Conservation (phyloP, 2,113 vertebrate species). For the Platycercus adscitus region DNA sequence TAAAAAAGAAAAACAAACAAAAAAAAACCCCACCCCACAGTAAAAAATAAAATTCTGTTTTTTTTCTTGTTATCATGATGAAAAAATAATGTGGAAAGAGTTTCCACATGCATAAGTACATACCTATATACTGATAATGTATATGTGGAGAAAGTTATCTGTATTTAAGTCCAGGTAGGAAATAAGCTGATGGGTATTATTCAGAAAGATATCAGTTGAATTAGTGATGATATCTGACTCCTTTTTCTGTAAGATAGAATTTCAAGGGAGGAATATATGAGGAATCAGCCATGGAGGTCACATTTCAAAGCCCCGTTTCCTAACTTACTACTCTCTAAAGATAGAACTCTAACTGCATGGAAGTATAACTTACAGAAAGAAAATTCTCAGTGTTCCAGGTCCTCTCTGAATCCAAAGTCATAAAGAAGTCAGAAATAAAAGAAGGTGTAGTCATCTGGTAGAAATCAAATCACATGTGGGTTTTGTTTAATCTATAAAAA, state of each 20-base stretch:
- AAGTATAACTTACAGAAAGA: background rate
- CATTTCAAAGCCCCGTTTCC: background rate
- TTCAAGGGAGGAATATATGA: background rate
- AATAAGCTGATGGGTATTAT: background rate
- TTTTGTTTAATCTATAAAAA: background rate
- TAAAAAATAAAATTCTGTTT: accelerated
- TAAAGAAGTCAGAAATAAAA: background rate
- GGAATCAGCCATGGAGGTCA: background rate
- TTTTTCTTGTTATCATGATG: background rate
- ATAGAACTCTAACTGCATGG: background rate
- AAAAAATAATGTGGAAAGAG: background rate
- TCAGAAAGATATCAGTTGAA: background rate
- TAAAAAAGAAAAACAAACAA: background rate
- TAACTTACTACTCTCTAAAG: background rate
- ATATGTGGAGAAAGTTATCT: background rate
- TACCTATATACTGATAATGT: background rate
- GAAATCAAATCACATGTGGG: background rate
- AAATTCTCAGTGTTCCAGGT: background rate
- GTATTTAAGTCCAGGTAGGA: background rate
- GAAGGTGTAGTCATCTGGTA: background rate
- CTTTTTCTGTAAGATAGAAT: background rate
- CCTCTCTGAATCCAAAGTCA: background rate
- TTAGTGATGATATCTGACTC: background rate
- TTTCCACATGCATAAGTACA: accelerated
- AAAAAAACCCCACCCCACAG: too few relatives aligned